Evolutionary conservation across 1,140 invertebrate species (phyloP).

Genomic region (Asbolus verrucosus): DNA sequence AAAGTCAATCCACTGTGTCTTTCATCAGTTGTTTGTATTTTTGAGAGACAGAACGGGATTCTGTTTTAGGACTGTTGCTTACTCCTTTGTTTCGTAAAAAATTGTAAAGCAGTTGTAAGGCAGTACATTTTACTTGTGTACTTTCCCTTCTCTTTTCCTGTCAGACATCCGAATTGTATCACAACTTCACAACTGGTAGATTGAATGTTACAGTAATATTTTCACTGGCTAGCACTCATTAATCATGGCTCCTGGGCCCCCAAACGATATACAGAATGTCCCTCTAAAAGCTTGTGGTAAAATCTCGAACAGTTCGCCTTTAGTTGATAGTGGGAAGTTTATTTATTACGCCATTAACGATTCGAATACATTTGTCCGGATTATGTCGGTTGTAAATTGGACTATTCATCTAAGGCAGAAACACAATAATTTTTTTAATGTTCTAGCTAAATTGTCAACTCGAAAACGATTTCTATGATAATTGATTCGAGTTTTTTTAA

Average conservation of each 20-base stretch:
- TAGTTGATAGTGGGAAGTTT: constrained; percentile 11
- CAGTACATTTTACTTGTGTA: no score
- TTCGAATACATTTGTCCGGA: constrained; percentile 27
- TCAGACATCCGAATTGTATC: no score
- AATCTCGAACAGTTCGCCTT: constrained; percentile 2
- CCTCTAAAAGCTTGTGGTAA: neutral
- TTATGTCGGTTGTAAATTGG: constrained; percentile 34
- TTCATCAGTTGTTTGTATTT: no score
- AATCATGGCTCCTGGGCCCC: neutral
- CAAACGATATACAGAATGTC: neutral
- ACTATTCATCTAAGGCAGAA: constrained; percentile 3
- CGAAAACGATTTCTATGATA: neutral
- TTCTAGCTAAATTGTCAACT: neutral
- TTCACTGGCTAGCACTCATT: neutral
- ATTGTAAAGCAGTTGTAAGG: no score
- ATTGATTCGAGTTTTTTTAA: neutral
- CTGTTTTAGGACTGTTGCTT: no score
- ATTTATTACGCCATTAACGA: constrained; percentile 30
- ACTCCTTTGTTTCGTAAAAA: no score
- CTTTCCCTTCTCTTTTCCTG: no score
- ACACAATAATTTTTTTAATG: constrained; percentile 11
- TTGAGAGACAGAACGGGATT: no score
- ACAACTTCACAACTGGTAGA: no score
- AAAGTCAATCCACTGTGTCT: no score
- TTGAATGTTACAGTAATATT: neutral